Evolutionary conservation across 2,888 invertebrate genomes (phyloP).

Genomic region (Ischnus inquisitorius): DNA sequence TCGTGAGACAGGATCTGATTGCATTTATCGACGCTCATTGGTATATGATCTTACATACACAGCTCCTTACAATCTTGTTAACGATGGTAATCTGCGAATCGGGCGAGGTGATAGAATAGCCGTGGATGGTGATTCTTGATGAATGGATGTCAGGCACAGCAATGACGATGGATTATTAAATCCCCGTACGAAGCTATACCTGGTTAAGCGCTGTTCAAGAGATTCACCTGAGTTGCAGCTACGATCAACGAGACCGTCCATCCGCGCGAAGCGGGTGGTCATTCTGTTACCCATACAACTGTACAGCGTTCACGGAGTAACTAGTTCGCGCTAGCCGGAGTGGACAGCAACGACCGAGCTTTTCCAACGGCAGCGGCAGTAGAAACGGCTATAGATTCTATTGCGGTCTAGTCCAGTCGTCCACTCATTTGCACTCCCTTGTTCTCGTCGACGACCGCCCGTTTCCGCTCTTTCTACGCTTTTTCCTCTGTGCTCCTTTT

Average conservation of each 20-base stretch:
- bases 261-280: constrained; percentile 24
- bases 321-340: constrained; percentile 55
- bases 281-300: constrained; percentile 7
- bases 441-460: constrained; percentile 72
- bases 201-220: constrained; percentile 15
- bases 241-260: constrained; percentile 44
- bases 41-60: no score
- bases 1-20: background rate
- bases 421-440: constrained; percentile 81
- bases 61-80: no score
- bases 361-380: constrained; percentile 50
- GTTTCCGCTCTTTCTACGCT: constrained; percentile 68
- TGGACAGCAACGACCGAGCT: constrained; percentile 56
- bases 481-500: constrained; percentile 53
- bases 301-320: constrained; percentile 40
- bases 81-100: no score
- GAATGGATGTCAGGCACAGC: background rate
- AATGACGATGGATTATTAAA: background rate
- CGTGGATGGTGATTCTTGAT: background rate
- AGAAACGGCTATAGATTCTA: constrained; percentile 73
- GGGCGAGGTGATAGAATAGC: no score
- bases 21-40: no score
- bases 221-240: constrained; percentile 43
- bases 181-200: constrained; percentile 4
- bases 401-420: constrained; percentile 79